Percentiles rank a stretch among this genome's conserved stretches.
These are phyloP conservation scores for Aelia acuminata DNA, from an alignment of 2,888 invertebrate species.

Conservation along the genomic window DNA sequence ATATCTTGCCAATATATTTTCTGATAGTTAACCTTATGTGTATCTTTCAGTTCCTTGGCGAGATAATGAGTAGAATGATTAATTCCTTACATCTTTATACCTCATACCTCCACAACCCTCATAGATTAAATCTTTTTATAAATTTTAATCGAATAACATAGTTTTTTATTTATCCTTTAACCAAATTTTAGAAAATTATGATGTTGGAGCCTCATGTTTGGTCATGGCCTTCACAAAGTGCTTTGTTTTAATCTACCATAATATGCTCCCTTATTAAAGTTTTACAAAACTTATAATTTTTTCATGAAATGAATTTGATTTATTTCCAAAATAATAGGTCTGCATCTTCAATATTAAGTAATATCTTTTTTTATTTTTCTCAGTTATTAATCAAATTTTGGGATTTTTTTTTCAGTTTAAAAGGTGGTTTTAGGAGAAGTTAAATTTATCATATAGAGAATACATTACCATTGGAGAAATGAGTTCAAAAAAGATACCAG, in stretches of 20 bases:
- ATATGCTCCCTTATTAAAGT: background rate
- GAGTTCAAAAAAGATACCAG: conserved; percentile 57
- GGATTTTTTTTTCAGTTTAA: background rate
- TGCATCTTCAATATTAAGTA: background rate
- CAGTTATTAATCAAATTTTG: background rate
- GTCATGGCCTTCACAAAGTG: conserved; percentile 17
- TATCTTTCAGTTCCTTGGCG: conserved; percentile 5
- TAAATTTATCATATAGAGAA: background rate
- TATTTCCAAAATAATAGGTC: background rate
- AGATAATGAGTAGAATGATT: conserved; percentile 28
- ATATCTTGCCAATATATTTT: background rate
- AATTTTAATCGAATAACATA: conserved; percentile 15
- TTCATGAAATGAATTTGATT: background rate
- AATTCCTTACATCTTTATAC: background rate
- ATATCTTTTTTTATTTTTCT: background rate
- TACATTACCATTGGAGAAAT: background rate
- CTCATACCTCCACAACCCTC: background rate
- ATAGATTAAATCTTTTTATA: background rate
- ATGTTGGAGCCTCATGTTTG: conserved; percentile 7
- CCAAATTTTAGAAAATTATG: background rate
- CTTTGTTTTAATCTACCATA: conserved; percentile 25
- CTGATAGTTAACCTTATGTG: conserved; percentile 11
- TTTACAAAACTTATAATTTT: background rate
- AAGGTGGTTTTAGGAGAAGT: background rate
- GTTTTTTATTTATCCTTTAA: background rate